Percentiles rank a stretch among this genome's conserved stretches.
Conservation (phyloP, 2,113 vertebrate genomes). For the Canis aureus region DNA sequence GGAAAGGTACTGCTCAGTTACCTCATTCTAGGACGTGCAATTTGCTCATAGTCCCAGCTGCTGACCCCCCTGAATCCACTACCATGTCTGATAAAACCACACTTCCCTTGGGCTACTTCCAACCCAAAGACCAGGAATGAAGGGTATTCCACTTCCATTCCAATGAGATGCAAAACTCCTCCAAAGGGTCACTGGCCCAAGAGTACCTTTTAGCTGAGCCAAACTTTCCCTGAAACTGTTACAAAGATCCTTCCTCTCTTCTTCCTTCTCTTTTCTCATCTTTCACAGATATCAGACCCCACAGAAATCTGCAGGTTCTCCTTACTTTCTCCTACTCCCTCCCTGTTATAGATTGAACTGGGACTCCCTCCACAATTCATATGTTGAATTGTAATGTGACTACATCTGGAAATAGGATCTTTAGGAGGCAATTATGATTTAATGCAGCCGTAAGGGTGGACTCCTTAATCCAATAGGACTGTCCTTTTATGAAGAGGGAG, state of each 20-base stretch:
- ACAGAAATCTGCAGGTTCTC: not conserved
- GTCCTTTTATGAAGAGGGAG: not conserved
- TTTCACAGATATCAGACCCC: too few relatives aligned
- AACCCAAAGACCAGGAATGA: too few relatives aligned
- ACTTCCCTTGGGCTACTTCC: not conserved
- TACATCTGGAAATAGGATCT: not conserved
- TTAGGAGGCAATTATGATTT: not conserved
- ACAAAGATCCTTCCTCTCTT: not conserved
- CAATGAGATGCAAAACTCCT: not conserved
- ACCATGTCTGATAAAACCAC: not conserved
- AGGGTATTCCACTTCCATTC: rapidly evolving
- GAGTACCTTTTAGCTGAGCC: too few relatives aligned
- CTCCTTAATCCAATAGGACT: not conserved
- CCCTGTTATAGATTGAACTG: not conserved
- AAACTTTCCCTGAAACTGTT: not conserved
- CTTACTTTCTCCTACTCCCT: too few relatives aligned
- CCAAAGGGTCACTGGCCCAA: not conserved
- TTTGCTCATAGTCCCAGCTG: not conserved
- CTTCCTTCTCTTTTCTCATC: not conserved
- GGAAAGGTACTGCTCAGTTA: not conserved
- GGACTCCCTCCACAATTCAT: not conserved
- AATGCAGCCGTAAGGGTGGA: not conserved
- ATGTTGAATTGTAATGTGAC: not conserved
- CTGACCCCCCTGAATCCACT: not conserved
- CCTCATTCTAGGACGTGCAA: not conserved